phyloP scores from a whole-genome alignment of 1,140 invertebrate genomes.

The Penaeus vannamei region DNA sequence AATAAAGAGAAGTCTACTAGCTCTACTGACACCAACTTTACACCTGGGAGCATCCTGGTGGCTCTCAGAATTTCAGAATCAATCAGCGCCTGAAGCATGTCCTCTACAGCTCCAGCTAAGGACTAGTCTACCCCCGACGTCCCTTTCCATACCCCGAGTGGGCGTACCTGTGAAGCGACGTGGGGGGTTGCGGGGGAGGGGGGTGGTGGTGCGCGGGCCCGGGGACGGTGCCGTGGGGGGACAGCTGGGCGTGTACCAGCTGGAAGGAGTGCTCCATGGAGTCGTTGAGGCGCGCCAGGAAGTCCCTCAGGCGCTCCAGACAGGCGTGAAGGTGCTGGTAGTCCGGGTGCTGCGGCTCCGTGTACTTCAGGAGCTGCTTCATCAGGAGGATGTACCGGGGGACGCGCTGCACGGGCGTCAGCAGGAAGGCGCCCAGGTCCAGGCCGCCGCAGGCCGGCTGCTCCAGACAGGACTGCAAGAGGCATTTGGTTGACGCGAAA shows the following conservation, averaged over 20 bases:
- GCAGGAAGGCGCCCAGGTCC: slow-evolving; percentile 70
- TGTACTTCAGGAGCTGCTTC: slow-evolving; percentile 72
- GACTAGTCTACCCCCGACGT: too few species aligned
- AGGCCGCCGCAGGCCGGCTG: slow-evolving; percentile 71
- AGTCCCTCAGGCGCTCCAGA: slow-evolving; percentile 70
- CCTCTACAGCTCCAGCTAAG: too few species aligned
- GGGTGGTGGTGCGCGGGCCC: slow-evolving; percentile 25
- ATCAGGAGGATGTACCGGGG: slow-evolving; percentile 72
- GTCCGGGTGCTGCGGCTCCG: slow-evolving; percentile 70
- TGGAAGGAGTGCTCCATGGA: slow-evolving; percentile 72
- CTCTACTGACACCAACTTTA: too few species aligned
- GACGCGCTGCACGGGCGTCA: slow-evolving; percentile 72
- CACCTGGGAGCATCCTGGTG: too few species aligned
- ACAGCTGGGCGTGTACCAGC: slow-evolving; percentile 68
- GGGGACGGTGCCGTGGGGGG: slow-evolving; percentile 7
- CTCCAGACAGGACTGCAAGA: slow-evolving; percentile 68
- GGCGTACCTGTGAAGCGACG: slow-evolving; percentile 16
- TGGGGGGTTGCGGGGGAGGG: background rate
- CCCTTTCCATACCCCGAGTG: too few species aligned
- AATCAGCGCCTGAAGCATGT: too few species aligned
- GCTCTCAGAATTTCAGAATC: too few species aligned
- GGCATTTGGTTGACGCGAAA: slow-evolving; percentile 3
- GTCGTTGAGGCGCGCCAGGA: slow-evolving; percentile 71
- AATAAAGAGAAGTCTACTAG: too few species aligned
- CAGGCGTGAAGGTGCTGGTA: slow-evolving; percentile 69